Conservation (phyloP, 2,888 invertebrate species). For the Julus scandinavius region DNA sequence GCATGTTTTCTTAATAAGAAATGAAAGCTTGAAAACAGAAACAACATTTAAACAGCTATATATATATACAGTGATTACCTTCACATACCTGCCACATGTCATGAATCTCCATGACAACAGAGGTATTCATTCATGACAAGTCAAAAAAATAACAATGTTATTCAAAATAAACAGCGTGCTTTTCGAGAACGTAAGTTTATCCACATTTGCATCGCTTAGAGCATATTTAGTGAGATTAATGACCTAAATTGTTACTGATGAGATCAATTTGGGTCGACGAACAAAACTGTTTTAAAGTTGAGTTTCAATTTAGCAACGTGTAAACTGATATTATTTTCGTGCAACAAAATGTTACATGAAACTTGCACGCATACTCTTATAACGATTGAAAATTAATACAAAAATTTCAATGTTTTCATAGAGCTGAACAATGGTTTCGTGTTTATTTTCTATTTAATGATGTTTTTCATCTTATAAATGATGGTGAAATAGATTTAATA, state of each 20-base stretch:
- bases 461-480: neutral
- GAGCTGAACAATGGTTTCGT: neutral
- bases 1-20: too few relatives aligned
- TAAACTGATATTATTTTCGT: neutral
- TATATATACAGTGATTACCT: too few relatives aligned
- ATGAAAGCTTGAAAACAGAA: too few relatives aligned
- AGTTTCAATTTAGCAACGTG: neutral
- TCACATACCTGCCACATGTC: too few relatives aligned
- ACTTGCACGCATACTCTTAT: neutral
- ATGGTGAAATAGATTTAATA: neutral
- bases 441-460: neutral
- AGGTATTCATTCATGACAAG: too few relatives aligned
- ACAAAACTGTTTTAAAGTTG: neutral
- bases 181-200: neutral
- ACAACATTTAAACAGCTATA: too few relatives aligned
- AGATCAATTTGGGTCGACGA: neutral
- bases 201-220: neutral
- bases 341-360: neutral
- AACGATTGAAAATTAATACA: neutral
- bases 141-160: too few relatives aligned
- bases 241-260: neutral
- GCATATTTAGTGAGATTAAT: neutral
- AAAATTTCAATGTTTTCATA: neutral
- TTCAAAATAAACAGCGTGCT: neutral
- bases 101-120: too few relatives aligned